Percentiles rank a stretch among this genome's conserved stretches.
Evolutionary conservation across 2,888 invertebrate genomes (phyloP).

Genomic region (Serrognathus titanus): DNA sequence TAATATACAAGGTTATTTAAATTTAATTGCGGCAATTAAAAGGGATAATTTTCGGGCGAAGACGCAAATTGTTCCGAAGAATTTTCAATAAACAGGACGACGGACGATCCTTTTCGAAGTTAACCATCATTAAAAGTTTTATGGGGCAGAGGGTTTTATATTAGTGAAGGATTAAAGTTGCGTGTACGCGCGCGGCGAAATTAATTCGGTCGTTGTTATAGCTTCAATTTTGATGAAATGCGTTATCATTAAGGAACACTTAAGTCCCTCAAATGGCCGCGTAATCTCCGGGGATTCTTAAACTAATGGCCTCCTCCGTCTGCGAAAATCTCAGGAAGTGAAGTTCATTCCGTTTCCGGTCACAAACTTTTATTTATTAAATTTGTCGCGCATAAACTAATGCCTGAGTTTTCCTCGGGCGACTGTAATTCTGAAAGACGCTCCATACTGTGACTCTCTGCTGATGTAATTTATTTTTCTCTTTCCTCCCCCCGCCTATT

Average conservation of each 20-base stretch:
- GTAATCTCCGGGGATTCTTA: conserved; percentile 21
- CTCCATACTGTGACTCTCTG: conserved; percentile 14
- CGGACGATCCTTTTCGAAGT: background rate
- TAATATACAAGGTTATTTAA: too few relatives aligned
- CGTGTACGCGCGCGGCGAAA: conserved; percentile 27
- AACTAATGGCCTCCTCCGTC: conserved; percentile 20
- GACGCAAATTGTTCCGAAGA: conserved; percentile 1
- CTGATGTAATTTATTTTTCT: conserved; percentile 18
- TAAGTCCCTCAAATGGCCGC: conserved; percentile 21
- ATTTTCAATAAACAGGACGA: background rate
- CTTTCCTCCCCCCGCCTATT: conserved; percentile 13
- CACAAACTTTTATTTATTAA: conserved; percentile 34
- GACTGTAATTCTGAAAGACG: conserved; percentile 17
- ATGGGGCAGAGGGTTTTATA: background rate
- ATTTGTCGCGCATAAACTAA: conserved; percentile 29
- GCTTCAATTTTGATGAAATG: conserved; percentile 29
- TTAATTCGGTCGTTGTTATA: conserved; percentile 27
- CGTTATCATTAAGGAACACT: conserved; percentile 31
- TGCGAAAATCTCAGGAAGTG: conserved; percentile 19
- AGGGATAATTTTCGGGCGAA: background rate
- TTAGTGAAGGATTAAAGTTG: conserved; percentile 30
- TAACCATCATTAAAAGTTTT: conserved; percentile 3
- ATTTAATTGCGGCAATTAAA: background rate
- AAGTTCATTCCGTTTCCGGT: conserved; percentile 30
- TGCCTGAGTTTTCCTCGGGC: conserved; percentile 18